Evolutionary conservation across 2,113 vertebrate genomes (phyloP), one percentile per base, ranked within the genome.

Genomic region (Anoura caudifer): DNA sequence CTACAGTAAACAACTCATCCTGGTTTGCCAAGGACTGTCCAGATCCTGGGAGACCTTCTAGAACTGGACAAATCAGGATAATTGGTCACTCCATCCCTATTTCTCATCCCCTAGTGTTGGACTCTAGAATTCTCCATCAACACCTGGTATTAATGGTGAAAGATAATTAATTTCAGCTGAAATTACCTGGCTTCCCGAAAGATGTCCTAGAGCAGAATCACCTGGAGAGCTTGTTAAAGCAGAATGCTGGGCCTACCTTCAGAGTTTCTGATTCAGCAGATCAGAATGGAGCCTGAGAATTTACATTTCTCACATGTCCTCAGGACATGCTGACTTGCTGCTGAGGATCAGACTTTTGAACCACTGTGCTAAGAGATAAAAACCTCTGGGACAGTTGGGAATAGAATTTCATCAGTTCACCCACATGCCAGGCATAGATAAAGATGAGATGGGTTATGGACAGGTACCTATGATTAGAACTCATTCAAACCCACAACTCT

Each of bases 401-500:
- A 69, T 12, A 80, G 50, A 91, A 63, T 77, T 95, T 81, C 67
- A 95, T 72, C 45, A 93, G 7, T 91, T 95, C 54, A 92, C 36
- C 10, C 59, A 52, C 19, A 65, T 81, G 14, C 22, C 14, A 70
- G 56, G 45, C 6, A 70, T 47, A 76, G 26, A 87, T 54, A 76
- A 69, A 92, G 93, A 81, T 85, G 11, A 95, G 26, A 69, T 65
- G 28, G 11, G 11, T 81, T 85, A 13, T 63, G 47, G 36, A 17
- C 31, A 73, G 24, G 7, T 67, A 72, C 31, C 19, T 61, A 33
- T n/a, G n/a, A 41, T 59, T 54, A 86, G 41, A 61, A 16, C 22
- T 75, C 16, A 47, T 67, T 67, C 76, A 79, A 70, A 70, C 10
- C 54, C 26, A 76, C 12, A 61, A 47, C 26, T 45, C 36, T 86